Evolutionary conservation across 2,113 vertebrate species (phyloP).

Genomic region (Oreocharis arfaki): DNA sequence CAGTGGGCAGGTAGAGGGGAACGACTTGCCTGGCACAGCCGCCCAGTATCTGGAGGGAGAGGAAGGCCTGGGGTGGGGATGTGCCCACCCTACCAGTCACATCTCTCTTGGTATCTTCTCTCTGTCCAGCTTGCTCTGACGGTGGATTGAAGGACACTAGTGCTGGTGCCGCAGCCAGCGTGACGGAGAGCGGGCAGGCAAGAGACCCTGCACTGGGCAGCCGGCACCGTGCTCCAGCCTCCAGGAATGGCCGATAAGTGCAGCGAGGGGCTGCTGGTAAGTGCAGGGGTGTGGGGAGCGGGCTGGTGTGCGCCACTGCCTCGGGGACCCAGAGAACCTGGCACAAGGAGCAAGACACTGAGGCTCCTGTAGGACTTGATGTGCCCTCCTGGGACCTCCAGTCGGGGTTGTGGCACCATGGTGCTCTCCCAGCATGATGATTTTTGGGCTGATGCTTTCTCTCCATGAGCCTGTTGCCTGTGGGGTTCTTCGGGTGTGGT

Average conservation of each 20-base stretch:
- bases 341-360: accelerated
- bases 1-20: neutral
- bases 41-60: neutral
- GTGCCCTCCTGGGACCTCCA: accelerated
- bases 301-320: neutral
- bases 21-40: neutral
- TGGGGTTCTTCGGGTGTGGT: neutral
- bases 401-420: accelerated
- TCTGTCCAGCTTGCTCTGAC: conserved; percentile 32
- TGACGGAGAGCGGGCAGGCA: neutral
- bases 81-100: neutral
- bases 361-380: neutral
- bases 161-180: neutral
- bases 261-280: conserved; percentile 68
- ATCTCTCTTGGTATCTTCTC: neutral
- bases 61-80: neutral
- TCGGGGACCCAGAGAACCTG: accelerated
- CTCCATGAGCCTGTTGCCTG: neutral
- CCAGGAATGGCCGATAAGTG: conserved; percentile 70
- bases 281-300: neutral
- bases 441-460: neutral
- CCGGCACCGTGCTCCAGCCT: neutral
- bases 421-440: neutral
- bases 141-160: conserved; percentile 6
- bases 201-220: neutral